Percentiles rank a stretch among this genome's conserved stretches.
These are phyloP conservation scores for Fratercula arctica DNA, from an alignment of 2,797 vertebrate genomes.

Conservation along the genomic window DNA sequence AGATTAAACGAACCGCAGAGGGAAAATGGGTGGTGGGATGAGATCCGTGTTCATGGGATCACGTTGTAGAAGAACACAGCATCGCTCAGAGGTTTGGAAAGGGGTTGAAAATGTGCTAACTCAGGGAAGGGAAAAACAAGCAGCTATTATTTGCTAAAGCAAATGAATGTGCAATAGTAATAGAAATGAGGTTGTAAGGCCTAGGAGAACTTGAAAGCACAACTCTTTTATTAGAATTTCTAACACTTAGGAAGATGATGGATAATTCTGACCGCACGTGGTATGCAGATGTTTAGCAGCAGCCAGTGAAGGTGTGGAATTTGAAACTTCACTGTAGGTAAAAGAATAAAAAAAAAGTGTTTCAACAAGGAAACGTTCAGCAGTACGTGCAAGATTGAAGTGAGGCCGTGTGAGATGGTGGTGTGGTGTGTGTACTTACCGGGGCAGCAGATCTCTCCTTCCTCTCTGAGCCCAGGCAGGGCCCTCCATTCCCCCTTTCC, in stretches of 20 bases:
- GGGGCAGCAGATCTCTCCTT: background rate
- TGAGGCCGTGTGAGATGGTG: accelerated
- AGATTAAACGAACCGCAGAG: background rate
- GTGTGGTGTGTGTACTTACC: accelerated
- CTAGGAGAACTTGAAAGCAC: background rate
- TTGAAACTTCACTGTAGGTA: background rate
- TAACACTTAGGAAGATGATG: background rate
- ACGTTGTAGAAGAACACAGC: accelerated
- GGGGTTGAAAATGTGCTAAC: background rate
- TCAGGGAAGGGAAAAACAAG: background rate
- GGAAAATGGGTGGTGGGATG: background rate
- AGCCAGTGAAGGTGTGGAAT: background rate
- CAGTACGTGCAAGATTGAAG: background rate
- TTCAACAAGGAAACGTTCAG: background rate
- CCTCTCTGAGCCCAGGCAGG: background rate
- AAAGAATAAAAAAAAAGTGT: background rate
- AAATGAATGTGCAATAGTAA: background rate
- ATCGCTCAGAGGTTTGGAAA: background rate
- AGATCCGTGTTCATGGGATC: background rate
- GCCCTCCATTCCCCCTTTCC: background rate
- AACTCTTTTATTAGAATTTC: background rate
- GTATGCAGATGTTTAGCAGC: background rate
- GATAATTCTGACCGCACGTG: accelerated
- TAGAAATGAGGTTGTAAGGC: background rate
- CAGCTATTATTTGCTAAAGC: background rate